phyloP scores from a whole-genome alignment of 2,113 vertebrate species.

The Bombycilla garrulus region DNA sequence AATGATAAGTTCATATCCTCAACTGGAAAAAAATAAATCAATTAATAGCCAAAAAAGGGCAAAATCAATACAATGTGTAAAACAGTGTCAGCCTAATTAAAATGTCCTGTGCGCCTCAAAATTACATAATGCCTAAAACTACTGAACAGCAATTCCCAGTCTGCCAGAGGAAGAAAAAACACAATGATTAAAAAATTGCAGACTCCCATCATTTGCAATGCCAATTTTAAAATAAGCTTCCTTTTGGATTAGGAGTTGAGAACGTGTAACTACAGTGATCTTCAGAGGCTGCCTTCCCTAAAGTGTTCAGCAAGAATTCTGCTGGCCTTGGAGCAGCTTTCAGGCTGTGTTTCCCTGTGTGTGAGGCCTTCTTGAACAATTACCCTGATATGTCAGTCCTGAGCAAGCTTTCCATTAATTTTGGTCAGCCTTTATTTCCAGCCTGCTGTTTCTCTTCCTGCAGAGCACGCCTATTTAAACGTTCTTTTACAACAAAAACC shows the following conservation, averaged over 20 bases:
- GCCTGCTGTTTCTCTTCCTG: not conserved
- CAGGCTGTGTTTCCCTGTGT: not conserved
- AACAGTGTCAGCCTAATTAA: not conserved
- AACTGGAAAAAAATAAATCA: not conserved
- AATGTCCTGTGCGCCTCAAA: not conserved
- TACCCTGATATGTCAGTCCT: not conserved
- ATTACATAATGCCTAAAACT: not conserved
- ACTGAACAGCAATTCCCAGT: not conserved
- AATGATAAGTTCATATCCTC: not conserved
- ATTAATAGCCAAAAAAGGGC: not conserved
- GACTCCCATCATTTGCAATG: not conserved
- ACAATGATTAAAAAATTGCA: not conserved
- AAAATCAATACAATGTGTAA: not conserved
- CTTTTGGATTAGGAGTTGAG: not conserved
- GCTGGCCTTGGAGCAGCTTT: not conserved
- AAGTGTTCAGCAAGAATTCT: not conserved
- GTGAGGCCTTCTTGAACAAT: not conserved
- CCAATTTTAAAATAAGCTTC: not conserved
- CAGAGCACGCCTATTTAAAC: not conserved
- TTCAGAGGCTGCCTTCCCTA: not conserved
- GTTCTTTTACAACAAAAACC: not conserved
- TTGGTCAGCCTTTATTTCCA: not conserved
- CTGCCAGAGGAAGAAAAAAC: not conserved
- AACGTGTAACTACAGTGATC: not conserved
- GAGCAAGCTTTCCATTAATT: slow-evolving; percentile 19